Base-by-base conservation (phyloP, 1,140 invertebrate species). In the Orchesella cincta region DNA sequence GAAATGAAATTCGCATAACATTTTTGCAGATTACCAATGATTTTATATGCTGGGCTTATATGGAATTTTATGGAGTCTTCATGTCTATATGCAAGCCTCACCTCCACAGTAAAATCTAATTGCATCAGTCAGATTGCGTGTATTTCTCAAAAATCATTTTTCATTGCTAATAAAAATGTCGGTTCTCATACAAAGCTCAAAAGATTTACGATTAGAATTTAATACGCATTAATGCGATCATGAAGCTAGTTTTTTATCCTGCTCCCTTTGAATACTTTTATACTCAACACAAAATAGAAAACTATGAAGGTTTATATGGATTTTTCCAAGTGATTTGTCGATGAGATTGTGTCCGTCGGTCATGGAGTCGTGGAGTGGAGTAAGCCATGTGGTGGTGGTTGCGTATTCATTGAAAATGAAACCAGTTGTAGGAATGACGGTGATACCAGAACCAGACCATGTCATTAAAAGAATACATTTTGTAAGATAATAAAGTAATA, bases 401-500 rank as follows among this genome's bases (percentile, higher is more conserved):
- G 52, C 52, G n/a, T n/a, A n/a, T n/a, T n/a, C 52, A n/a, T 14
- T 26, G 52, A 57, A 57, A 57, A 23, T n/a, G 23, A 57, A 57
- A 57, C 52, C 52, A 57, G 52, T 57, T n/a, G 23, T 57, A 57
- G 14, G 39, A 12, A 46, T 46, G 39, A 46, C 39, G 39, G 39
- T 46, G 39, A 46, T 46, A 46, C 39, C 8, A 46, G 20, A 12
- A 57, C 12, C 52, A 57, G 23, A 23, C 12, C 52, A 57, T 57
- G 52, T 57, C 52, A 57, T 57, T 57, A 57, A 57, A 57, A 23
- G 12, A 57, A 57, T 57, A n/a, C n/a, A 57, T 57, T 57, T 57
- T 57, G 52, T 23, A 57, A 57, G 52, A 57, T 57, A 57, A 57
- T 57, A 57, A 57, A 57, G 52, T 57, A 57, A 57, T 57, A 57